Evolutionary conservation across 2,888 invertebrate genomes (phyloP), one percentile per base, ranked within the genome.

Genomic region (Metopia argyrocephala): DNA sequence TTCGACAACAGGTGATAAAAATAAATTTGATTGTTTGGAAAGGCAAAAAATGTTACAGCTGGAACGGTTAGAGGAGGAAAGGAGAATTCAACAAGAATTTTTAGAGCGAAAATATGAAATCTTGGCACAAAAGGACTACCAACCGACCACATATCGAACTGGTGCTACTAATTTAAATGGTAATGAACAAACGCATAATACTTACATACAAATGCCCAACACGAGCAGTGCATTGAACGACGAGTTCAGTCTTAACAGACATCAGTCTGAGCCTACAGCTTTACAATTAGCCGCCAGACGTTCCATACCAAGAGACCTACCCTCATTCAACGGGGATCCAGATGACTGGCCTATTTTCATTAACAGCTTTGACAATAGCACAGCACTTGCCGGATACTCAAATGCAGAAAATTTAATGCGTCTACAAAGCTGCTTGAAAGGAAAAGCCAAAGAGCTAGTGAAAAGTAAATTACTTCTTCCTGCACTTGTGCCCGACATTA

Each of bases 331-430:
- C 5, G 69, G 69, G 1, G 62, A 76, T 4, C 68, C 62, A 12
- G 62, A 69, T 9, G 66, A 75, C 0, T 75, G 68, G 52, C 76
- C 62, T 12, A 52, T 62, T 25, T 71, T 71, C 12, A 54, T 76
- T 2, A 62, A 15, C 18, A 76, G 64, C 7, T 76, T 76, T 5
- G 76, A n/a, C n/a, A n/a, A n/a, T n/a, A n/a, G n/a, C n/a, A n/a
- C n/a, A n/a, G n/a, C n/a, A n/a, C n/a, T n/a, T n/a, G n/a, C 31
- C 0, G 64, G 57, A 9, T 70, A 48, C 1, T 69, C 56, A 4
- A 12, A 70, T 12, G 46, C 46, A 2, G 68, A 62, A 45, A 71
- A 71, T 54, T 54, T 71, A 5, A 45, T 71, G 5, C 46, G 62
- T 1, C 45, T 71, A 1, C 52, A 62, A 61, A 25, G 7, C 12